Evolutionary conservation across 2,797 vertebrate genomes (phyloP).

Genomic region (Enteromius viviparus): DNA sequence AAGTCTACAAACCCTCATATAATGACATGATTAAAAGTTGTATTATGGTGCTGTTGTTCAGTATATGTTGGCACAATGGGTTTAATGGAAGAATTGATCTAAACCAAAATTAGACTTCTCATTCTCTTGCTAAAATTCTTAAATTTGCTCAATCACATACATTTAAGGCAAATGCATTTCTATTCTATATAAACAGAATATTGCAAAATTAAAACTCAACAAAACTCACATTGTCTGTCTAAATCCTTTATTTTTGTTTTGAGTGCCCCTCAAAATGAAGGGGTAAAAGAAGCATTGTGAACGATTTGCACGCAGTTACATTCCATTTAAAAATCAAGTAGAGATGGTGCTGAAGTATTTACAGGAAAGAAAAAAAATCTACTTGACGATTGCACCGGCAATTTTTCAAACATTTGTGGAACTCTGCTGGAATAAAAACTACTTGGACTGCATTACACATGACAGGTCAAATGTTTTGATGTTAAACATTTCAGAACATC

Average conservation of each 20-base stretch:
- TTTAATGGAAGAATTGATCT: neutral
- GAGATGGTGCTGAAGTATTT: constrained; percentile 90
- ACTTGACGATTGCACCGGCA: constrained; percentile 58
- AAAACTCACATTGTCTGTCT: constrained; percentile 36
- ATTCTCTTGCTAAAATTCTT: neutral
- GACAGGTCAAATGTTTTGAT: constrained; percentile 67
- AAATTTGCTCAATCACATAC: neutral
- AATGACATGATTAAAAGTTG: constrained; percentile 37
- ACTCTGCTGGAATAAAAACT: constrained; percentile 71
- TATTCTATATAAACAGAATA: neutral
- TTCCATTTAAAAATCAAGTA: constrained; percentile 93
- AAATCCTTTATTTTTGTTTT: constrained; percentile 92
- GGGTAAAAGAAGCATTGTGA: constrained; percentile 87
- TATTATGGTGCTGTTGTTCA: neutral
- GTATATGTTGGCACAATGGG: neutral
- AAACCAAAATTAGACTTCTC: neutral
- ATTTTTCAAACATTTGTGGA: constrained; percentile 74
- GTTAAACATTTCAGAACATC: constrained; percentile 48
- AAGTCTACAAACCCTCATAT: constrained; percentile 40
- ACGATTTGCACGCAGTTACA: constrained; percentile 93
- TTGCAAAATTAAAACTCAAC: constrained; percentile 33
- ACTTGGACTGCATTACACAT: constrained; percentile 66
- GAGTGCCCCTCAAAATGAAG: constrained; percentile 91
- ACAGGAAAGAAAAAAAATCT: constrained; percentile 81
- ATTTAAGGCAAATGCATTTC: neutral